Evolutionary conservation across 2,888 invertebrate species (phyloP).

Genomic region (Phortica magna): DNA sequence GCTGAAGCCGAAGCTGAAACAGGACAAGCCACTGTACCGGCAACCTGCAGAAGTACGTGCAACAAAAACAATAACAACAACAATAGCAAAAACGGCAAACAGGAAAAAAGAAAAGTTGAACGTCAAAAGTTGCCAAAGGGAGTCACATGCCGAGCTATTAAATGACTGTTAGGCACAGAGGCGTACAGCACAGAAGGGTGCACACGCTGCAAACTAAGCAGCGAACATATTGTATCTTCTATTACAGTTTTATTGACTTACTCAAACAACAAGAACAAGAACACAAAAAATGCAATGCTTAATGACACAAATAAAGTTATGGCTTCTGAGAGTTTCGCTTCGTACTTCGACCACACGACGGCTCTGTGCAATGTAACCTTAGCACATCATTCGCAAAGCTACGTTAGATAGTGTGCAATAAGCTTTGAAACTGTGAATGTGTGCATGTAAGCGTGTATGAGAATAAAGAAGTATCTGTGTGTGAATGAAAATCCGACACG

Average conservation of each 20-base stretch:
- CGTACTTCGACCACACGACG: not conserved
- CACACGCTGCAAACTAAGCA: no score
- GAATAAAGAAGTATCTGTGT: no score
- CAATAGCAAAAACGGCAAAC: not conserved
- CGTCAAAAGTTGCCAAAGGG: slow-evolving; percentile 18
- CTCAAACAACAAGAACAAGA: not conserved
- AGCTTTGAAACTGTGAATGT: not conserved
- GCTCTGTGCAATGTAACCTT: not conserved
- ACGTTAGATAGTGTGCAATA: slow-evolving; percentile 23
- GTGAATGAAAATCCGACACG: slow-evolving; percentile 8
- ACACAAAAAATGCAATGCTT: not conserved
- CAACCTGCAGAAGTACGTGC: slow-evolving; percentile 19
- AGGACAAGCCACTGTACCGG: not conserved
- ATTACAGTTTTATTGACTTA: not conserved
- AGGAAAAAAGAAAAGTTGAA: not conserved
- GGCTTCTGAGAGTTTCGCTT: no score
- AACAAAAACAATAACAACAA: slow-evolving; percentile 45
- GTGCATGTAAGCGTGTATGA: not conserved
- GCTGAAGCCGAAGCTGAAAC: not conserved
- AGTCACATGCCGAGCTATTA: slow-evolving; percentile 28
- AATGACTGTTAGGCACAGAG: slow-evolving; percentile 15
- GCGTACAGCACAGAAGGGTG: not conserved
- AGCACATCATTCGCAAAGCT: slow-evolving; percentile 21
- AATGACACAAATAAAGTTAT: no score
- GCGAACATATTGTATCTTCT: no score